Evolutionary conservation across 2,113 vertebrate genomes (phyloP).

Genomic region (Phrynocephalus versicolor): DNA sequence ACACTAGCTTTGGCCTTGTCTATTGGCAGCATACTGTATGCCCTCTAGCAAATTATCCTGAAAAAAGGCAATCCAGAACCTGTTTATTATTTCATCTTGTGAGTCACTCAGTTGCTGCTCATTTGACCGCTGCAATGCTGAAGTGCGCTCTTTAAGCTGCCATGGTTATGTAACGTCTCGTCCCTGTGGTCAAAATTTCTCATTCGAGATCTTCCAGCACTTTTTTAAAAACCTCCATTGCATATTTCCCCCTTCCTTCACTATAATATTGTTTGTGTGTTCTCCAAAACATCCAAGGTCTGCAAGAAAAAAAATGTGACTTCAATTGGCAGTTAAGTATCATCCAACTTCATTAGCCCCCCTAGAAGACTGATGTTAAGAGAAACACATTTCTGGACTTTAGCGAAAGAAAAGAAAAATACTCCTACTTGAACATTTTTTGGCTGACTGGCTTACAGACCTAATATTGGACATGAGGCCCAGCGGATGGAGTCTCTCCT

Average conservation of each 20-base stretch:
- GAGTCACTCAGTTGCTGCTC: neutral
- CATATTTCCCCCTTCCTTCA: neutral
- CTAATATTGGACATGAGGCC: conserved; percentile 46
- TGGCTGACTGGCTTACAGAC: conserved; percentile 17
- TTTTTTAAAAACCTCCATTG: neutral
- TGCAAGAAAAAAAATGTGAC: neutral
- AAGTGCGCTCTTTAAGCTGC: neutral
- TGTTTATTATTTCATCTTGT: neutral
- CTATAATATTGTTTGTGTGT: neutral
- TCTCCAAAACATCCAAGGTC: neutral
- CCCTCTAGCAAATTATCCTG: too few relatives aligned
- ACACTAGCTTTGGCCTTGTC: neutral
- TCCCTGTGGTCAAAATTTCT: neutral
- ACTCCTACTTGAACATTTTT: conserved; percentile 38
- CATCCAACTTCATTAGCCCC: conserved; percentile 5
- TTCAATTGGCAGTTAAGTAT: neutral
- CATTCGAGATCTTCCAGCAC: neutral
- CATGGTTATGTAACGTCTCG: neutral
- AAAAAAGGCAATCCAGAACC: too few relatives aligned
- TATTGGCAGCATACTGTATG: too few relatives aligned
- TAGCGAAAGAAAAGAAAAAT: conserved; percentile 35
- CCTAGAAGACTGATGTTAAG: neutral
- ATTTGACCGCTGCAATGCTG: neutral
- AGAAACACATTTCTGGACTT: conserved; percentile 9
- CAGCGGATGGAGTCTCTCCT: conserved; percentile 31